phyloP scores from a whole-genome alignment of 2,113 vertebrate species.

The Rhinopithecus roxellana region DNA sequence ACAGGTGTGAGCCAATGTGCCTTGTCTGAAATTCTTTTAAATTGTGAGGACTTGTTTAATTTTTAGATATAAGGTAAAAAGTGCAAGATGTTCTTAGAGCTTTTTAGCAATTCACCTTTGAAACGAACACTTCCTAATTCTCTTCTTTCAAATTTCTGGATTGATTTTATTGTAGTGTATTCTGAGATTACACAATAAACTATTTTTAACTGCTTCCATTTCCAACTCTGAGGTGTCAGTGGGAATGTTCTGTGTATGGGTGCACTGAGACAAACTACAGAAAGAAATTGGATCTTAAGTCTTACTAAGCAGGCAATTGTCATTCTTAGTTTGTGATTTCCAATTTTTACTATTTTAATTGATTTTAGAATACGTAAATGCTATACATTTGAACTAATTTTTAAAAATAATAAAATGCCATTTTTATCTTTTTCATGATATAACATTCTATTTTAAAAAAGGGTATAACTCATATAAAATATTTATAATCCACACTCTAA shows the following conservation, averaged over 20 bases:
- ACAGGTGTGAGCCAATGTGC: no score
- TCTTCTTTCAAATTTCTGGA: neutral
- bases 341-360: constrained; percentile 36
- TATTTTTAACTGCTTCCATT: neutral
- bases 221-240: neutral
- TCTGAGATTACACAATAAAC: constrained; percentile 8
- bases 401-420: constrained; percentile 1
- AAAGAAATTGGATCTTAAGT: neutral
- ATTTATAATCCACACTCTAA: neutral
- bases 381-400: neutral
- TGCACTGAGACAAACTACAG: neutral
- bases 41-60: neutral
- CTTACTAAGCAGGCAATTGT: neutral
- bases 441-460: constrained; percentile 23
- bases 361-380: constrained; percentile 6
- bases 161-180: neutral
- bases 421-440: constrained; percentile 5
- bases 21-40: neutral
- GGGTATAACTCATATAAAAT: neutral
- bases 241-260: neutral
- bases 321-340: constrained; percentile 21
- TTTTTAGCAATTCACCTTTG: neutral
- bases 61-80: neutral
- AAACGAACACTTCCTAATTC: constrained; percentile 21
- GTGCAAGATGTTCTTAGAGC: constrained; percentile 15